Percentiles rank a stretch among this genome's conserved stretches.
Evolutionary conservation across 2,888 invertebrate species (phyloP).

Genomic region (Agriotes lineatus): DNA sequence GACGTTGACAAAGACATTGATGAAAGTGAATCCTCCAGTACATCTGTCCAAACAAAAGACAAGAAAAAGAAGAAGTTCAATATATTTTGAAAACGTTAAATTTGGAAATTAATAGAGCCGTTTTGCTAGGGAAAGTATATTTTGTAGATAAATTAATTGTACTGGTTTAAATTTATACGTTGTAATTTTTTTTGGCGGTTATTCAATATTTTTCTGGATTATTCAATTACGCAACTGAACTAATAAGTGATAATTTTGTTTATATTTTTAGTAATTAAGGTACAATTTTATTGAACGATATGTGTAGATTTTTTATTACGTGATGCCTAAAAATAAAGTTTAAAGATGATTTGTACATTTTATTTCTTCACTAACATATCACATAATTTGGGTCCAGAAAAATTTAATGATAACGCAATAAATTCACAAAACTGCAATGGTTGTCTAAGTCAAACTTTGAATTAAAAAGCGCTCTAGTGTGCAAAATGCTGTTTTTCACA

Average conservation of each 20-base stretch:
- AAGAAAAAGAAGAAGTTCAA: slow-evolving; percentile 67
- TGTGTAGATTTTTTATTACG: too few species aligned
- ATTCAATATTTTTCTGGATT: slow-evolving; percentile 8
- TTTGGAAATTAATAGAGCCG: neutral
- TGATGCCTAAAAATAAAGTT: too few species aligned
- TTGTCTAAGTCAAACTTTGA: too few species aligned
- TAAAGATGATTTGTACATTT: too few species aligned
- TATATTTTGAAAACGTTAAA: slow-evolving; percentile 37
- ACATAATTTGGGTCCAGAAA: too few species aligned
- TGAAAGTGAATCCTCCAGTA: slow-evolving; percentile 64
- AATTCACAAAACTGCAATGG: too few species aligned
- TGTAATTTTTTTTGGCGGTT: neutral
- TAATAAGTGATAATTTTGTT: slow-evolving; percentile 23
- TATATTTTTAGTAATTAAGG: neutral
- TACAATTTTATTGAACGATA: neutral
- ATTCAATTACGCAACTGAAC: slow-evolving; percentile 11
- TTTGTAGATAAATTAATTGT: too few species aligned
- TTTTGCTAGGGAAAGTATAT: too few species aligned
- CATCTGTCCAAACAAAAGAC: slow-evolving; percentile 61
- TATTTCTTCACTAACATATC: too few species aligned
- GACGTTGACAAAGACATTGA: slow-evolving; percentile 75
- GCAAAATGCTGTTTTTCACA: too few species aligned
- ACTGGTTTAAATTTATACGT: neutral
- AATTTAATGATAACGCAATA: too few species aligned
- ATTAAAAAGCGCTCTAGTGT: too few species aligned